Conservation (phyloP, 2,797 vertebrate genomes). For the Eulemur albifrons region DNA sequence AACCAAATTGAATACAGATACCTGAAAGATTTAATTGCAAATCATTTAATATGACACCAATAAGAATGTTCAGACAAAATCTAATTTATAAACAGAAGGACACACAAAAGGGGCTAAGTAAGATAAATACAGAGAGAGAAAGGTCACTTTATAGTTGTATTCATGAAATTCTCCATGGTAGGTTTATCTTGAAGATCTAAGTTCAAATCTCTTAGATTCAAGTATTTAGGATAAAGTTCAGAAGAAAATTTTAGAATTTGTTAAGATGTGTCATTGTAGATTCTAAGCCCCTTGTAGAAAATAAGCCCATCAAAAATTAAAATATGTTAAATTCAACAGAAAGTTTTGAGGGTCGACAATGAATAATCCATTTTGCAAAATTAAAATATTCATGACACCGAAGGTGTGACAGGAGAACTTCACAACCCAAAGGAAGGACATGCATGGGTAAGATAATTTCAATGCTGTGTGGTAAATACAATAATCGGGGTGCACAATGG, state of each 20-base stretch:
- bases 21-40: neutral
- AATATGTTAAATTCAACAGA: neutral
- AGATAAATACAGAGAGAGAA: neutral
- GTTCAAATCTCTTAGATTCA: neutral
- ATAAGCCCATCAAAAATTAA: neutral
- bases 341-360: neutral
- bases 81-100: constrained; percentile 34
- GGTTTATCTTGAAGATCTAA: neutral
- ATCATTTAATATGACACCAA: neutral
- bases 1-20: constrained; percentile 35
- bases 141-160: neutral
- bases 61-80: neutral
- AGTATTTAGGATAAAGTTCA: neutral
- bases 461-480: neutral
- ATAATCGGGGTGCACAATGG: neutral
- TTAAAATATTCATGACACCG: neutral
- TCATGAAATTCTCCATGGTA: neutral
- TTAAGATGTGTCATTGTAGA: neutral
- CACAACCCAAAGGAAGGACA: neutral
- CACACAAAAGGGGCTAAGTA: neutral
- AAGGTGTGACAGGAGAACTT: neutral
- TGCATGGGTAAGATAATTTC: neutral
- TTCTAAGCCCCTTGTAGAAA: constrained; percentile 1
- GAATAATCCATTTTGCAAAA: constrained; percentile 5
- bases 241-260: constrained; percentile 39